These are phyloP conservation scores for Tipula lateralis DNA, from an alignment of 2,888 invertebrate species.

Conservation along the genomic window DNA sequence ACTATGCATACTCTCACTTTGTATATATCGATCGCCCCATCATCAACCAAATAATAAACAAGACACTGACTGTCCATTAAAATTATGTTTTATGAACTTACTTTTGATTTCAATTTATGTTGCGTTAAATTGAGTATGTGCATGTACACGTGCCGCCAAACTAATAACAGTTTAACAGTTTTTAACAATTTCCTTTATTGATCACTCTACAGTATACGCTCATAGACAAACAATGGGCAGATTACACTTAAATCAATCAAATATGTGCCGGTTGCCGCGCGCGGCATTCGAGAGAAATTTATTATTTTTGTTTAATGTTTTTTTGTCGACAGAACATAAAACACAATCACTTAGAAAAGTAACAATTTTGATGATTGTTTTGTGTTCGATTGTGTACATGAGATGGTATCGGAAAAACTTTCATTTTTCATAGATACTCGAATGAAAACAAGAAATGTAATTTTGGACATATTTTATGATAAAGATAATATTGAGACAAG, in stretches of 20 bases:
- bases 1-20: constrained; percentile 12
- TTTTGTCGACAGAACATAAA: constrained; percentile 3
- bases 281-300: neutral
- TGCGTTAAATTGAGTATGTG: neutral
- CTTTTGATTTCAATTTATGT: neutral
- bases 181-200: constrained; percentile 11
- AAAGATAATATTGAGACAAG: neutral
- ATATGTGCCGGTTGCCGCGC: neutral
- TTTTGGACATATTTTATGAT: neutral
- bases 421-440: neutral
- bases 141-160: constrained; percentile 11
- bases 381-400: neutral
- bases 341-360: neutral
- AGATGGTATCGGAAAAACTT: neutral
- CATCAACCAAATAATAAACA: neutral
- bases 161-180: neutral
- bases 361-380: constrained; percentile 6
- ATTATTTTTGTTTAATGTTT: neutral
- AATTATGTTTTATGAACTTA: neutral
- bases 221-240: neutral
- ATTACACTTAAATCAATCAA: constrained; percentile 24
- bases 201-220: neutral
- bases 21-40: neutral
- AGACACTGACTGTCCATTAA: neutral
- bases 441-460: neutral